phyloP scores from a whole-genome alignment of 2,888 invertebrate species.

The Brassicogethes aeneus region DNA sequence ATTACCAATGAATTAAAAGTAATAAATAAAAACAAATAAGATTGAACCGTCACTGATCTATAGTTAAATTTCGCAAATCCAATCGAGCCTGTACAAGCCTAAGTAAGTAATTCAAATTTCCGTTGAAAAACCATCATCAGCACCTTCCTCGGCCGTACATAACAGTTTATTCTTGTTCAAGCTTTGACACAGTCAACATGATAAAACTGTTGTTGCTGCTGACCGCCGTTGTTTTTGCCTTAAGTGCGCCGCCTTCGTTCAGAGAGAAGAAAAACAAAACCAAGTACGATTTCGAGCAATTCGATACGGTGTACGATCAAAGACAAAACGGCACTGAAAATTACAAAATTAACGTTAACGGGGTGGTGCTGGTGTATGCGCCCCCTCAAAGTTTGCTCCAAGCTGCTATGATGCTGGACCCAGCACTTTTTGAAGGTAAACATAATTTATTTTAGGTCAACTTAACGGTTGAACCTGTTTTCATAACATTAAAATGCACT shows the following conservation, averaged over 20 bases:
- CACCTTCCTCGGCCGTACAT: too few relatives aligned
- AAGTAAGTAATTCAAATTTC: too few relatives aligned
- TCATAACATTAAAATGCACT: too few relatives aligned
- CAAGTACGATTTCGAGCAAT: constrained; percentile 16
- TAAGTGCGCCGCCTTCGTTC: neutral
- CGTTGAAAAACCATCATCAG: too few relatives aligned
- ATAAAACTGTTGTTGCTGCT: neutral
- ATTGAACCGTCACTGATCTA: too few relatives aligned
- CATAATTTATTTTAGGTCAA: neutral
- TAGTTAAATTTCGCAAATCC: too few relatives aligned
- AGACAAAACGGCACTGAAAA: constrained; percentile 73
- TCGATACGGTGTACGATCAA: constrained; percentile 49
- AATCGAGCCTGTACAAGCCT: too few relatives aligned
- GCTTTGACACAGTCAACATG: neutral
- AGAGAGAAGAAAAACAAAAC: constrained; percentile 1
- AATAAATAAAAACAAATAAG: too few relatives aligned
- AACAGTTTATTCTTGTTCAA: neutral
- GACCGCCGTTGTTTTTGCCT: constrained; percentile 5
- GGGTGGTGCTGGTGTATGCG: constrained; percentile 56
- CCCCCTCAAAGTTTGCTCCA: constrained; percentile 53
- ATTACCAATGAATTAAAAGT: too few relatives aligned
- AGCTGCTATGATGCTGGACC: constrained; percentile 44
- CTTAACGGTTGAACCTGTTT: neutral
- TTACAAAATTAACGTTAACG: constrained; percentile 59
- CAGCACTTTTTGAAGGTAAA: constrained; percentile 19